Evolutionary conservation across 1,140 invertebrate species (phyloP).

Genomic region (Cyclina sinensis): DNA sequence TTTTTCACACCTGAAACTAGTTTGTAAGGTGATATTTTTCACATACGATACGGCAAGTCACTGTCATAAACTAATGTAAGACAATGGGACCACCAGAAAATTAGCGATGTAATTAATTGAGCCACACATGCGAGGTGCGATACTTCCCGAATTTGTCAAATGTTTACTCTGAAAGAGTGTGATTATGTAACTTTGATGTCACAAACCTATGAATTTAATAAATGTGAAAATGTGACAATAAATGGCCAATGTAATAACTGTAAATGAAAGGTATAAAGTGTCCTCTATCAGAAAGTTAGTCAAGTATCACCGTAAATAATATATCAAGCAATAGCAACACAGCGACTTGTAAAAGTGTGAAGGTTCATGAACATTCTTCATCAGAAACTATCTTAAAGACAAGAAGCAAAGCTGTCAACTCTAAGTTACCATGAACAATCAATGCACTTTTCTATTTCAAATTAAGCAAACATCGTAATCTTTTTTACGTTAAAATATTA

Average conservation of each 20-base stretch:
- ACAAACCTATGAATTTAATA: background rate
- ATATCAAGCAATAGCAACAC: no score
- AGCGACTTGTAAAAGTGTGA: no score
- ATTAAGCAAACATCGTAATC: no score
- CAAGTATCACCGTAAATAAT: no score
- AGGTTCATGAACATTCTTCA: no score
- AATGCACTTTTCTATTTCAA: no score
- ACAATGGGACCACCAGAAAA: slow-evolving; percentile 13
- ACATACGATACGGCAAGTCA: background rate
- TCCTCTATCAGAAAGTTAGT: no score
- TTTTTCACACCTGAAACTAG: slow-evolving; percentile 14
- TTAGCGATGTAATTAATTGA: slow-evolving; percentile 13
- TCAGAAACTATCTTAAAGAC: no score
- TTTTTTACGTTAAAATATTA: no score
- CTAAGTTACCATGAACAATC: no score
- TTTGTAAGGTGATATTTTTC: background rate
- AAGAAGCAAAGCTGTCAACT: no score
- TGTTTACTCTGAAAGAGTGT: background rate
- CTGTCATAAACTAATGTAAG: slow-evolving; percentile 32
- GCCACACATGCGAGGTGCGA: slow-evolving; percentile 30
- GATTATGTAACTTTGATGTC: slow-evolving; percentile 20
- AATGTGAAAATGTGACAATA: background rate
- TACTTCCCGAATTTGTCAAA: slow-evolving; percentile 26
- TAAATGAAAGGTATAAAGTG: background rate
- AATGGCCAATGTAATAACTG: background rate